Conservation (phyloP, 2,888 invertebrate genomes). For the Agrilus mali region DNA sequence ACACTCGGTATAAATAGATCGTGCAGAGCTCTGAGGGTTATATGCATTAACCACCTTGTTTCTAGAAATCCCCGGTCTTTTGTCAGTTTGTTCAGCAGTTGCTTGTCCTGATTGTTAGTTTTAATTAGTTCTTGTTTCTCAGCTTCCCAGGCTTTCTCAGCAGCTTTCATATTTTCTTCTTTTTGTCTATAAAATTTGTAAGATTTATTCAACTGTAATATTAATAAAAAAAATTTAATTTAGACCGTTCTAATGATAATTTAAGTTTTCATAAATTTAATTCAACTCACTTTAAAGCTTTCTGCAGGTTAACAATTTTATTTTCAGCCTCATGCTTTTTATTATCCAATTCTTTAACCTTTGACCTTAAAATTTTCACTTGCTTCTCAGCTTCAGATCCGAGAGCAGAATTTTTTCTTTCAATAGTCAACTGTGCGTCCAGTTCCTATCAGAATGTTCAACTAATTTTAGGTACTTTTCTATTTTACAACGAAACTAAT, state of each 20-base stretch:
- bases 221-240: too few relatives aligned
- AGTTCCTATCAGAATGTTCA: constrained; percentile 10
- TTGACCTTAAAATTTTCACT: constrained; percentile 23
- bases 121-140: constrained; percentile 27
- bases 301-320: constrained; percentile 24
- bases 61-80: constrained; percentile 25
- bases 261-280: constrained; percentile 1
- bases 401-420: constrained; percentile 3
- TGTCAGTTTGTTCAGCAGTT: constrained; percentile 22
- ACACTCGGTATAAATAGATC: constrained; percentile 26
- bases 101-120: constrained; percentile 23
- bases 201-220: not conserved
- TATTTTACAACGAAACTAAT: constrained; percentile 9
- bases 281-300: constrained; percentile 21
- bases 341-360: constrained; percentile 33
- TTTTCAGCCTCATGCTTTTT: constrained; percentile 32
- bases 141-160: constrained; percentile 26
- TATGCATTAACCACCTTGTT: constrained; percentile 31
- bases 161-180: constrained; percentile 24
- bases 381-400: constrained; percentile 6
- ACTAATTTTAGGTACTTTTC: constrained; percentile 21
- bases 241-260: too few relatives aligned
- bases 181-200: constrained; percentile 17
- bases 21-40: constrained; percentile 28
- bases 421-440: not conserved